Base-by-base conservation (phyloP, 1,140 invertebrate genomes). In the Caenorhabditis brenneri region DNA sequence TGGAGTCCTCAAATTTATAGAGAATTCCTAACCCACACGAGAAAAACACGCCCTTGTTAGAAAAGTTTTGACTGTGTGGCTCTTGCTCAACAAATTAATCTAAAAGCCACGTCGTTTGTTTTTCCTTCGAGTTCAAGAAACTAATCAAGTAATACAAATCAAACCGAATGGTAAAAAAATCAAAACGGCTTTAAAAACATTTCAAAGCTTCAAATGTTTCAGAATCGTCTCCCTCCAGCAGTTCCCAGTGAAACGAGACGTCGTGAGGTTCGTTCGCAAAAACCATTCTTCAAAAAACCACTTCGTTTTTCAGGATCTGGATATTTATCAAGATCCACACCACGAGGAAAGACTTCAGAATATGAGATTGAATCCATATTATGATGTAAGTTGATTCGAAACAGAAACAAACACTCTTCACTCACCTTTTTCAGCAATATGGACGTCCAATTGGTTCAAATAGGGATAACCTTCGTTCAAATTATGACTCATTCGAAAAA, bases 291-390 rank as follows among this genome's bases (percentile, higher is more conserved):
- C 0, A 36, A n/a, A 2, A 1, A 36, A 19, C 16, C 16, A 5
- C 36, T 9, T 27, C 5, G 16, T 33, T 27, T 19, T 65, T 36
- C 24, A 65, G 58, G 65, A 74, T 42, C 9, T 74, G 36, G 33
- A 74, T 31, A 42, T 74, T n/a, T 74, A 74, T n/a, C 12, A 74
- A n/a, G 65, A 74, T 46, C 65, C 65, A 27, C 19, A 42, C 27
- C 65, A 74, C n/a, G 65, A 74, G n/a, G 65, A 33, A 6, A 42
- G 65, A 42, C 42, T 74, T 24, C 7, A 3, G 2, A 74, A 42
- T 24, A 15, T 33, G 65, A 74, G 65, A 42, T 46, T 74, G 65
- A 42, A 74, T 42, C 65, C 65, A 2, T 74, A 74, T 74, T 74
- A 74, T 74, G 65, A 74, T 74, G 65, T 74, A 24, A 74, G 33